phyloP scores from a whole-genome alignment of 2,888 invertebrate genomes.

The Rhorus exstirpatorius region DNA sequence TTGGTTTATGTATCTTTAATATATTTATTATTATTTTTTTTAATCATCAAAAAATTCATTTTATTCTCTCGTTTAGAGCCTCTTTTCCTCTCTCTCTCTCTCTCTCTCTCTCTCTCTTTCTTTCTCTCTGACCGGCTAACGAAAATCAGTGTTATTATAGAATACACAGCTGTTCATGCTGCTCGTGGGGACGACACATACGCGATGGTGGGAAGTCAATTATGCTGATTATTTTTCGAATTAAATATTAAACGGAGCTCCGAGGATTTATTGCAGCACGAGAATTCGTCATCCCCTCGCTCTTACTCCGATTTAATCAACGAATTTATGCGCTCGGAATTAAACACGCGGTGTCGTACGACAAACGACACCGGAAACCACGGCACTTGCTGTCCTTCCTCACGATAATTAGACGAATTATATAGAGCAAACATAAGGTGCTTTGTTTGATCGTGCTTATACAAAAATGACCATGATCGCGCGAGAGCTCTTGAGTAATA shows the following conservation, averaged over 20 bases:
- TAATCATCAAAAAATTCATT: too few species aligned
- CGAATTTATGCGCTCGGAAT: slow-evolving; percentile 70
- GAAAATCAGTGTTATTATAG: slow-evolving; percentile 38
- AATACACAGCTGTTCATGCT: slow-evolving; percentile 41
- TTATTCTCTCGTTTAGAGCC: too few species aligned
- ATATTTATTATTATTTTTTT: too few species aligned
- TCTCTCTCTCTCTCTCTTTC: too few species aligned
- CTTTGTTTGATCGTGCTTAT: too few species aligned
- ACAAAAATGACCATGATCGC: too few species aligned
- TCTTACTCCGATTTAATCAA: slow-evolving; percentile 72
- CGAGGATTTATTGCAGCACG: slow-evolving; percentile 15
- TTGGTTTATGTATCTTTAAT: too few species aligned
- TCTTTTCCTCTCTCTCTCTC: too few species aligned
- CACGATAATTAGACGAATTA: slow-evolving; percentile 67
- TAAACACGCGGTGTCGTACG: slow-evolving; percentile 29
- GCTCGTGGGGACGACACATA: slow-evolving; percentile 2
- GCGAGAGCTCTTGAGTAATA: too few species aligned
- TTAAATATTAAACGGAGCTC: slow-evolving; percentile 71
- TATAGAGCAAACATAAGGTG: too few species aligned
- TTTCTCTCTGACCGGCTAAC: neutral
- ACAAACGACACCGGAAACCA: slow-evolving; percentile 7
- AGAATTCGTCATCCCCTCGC: slow-evolving; percentile 42
- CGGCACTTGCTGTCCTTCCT: slow-evolving; percentile 26
- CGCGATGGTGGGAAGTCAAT: slow-evolving; percentile 66
- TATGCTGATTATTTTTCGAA: slow-evolving; percentile 74